Conservation (phyloP, 2,888 invertebrate genomes). For the Byasa hedistus region DNA sequence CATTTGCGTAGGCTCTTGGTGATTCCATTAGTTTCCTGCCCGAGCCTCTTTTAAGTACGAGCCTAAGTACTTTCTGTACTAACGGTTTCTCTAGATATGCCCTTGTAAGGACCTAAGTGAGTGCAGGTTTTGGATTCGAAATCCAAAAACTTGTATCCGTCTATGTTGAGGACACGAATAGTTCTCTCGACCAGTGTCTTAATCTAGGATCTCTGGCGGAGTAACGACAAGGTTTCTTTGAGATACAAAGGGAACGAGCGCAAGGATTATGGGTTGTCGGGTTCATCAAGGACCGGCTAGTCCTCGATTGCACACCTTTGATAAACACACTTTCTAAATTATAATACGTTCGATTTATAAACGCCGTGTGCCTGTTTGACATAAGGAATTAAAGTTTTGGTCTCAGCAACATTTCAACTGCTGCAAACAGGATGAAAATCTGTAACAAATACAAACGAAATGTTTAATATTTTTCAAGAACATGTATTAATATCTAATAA, state of each 20-base stretch:
- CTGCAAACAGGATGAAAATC: conserved; percentile 47
- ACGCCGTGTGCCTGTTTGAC: conserved; percentile 63
- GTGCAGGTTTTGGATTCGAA: conserved; percentile 56
- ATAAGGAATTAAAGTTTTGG: conserved; percentile 73
- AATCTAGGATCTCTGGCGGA: conserved; percentile 81
- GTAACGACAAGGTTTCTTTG: conserved; percentile 73
- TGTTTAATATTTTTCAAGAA: not conserved
- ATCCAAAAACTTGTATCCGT: conserved; percentile 50
- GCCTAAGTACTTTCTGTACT: conserved; percentile 51
- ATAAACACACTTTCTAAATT: conserved; percentile 70
- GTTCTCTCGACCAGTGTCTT: conserved; percentile 78
- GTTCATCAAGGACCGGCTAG: conserved; percentile 79
- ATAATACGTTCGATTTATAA: conserved; percentile 54
- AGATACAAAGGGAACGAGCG: conserved; percentile 72
- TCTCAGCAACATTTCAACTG: conserved; percentile 66
- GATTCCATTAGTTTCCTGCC: conserved; percentile 69
- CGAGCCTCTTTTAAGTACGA: conserved; percentile 54
- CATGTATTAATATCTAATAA: too few relatives aligned
- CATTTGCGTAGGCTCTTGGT: conserved; percentile 67
- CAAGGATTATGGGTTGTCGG: conserved; percentile 74
- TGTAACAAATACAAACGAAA: conserved; percentile 58
- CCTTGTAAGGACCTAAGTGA: conserved; percentile 53
- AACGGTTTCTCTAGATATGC: conserved; percentile 48
- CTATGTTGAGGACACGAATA: conserved; percentile 65
- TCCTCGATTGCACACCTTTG: conserved; percentile 72